Evolutionary conservation across 1,140 invertebrate species (phyloP).

Genomic region (Notospermus geniculatus): DNA sequence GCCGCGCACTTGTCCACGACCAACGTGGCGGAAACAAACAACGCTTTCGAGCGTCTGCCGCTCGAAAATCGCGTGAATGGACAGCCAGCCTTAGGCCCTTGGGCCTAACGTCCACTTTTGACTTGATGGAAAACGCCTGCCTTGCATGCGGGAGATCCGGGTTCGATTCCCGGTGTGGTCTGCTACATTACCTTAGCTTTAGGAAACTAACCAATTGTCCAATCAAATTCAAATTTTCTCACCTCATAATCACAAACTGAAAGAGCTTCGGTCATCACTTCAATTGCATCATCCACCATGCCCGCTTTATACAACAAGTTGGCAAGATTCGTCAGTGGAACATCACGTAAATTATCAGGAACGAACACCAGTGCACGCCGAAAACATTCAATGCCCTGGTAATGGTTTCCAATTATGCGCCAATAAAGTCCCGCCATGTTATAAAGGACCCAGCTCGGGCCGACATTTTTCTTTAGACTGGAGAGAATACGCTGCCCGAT

Average conservation of each 20-base stretch:
- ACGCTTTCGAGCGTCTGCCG: no score
- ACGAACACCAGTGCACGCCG: constrained; percentile 73
- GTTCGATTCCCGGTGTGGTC: no score
- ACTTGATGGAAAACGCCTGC: no score
- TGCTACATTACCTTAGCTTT: no score
- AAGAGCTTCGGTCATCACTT: constrained; percentile 73
- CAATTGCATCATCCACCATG: constrained; percentile 71
- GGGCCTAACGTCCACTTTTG: no score
- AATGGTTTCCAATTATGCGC: constrained; percentile 74
- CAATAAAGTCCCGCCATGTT: constrained; percentile 82
- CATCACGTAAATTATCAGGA: constrained; percentile 72
- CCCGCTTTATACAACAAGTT: constrained; percentile 71
- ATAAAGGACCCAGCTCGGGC: constrained; percentile 76
- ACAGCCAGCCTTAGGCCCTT: no score
- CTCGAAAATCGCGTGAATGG: no score
- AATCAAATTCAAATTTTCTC: no score
- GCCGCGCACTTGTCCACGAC: no score
- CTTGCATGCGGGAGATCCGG: no score
- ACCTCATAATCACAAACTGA: constrained; percentile 71
- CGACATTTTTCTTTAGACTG: constrained; percentile 68
- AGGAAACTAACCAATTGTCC: no score
- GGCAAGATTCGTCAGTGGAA: constrained; percentile 77
- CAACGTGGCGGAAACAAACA: no score
- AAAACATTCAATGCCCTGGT: constrained; percentile 78
- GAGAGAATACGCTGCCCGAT: constrained; percentile 73